Conservation (phyloP, 1,140 invertebrate genomes). For the Meloidogyne floridensis region DNA sequence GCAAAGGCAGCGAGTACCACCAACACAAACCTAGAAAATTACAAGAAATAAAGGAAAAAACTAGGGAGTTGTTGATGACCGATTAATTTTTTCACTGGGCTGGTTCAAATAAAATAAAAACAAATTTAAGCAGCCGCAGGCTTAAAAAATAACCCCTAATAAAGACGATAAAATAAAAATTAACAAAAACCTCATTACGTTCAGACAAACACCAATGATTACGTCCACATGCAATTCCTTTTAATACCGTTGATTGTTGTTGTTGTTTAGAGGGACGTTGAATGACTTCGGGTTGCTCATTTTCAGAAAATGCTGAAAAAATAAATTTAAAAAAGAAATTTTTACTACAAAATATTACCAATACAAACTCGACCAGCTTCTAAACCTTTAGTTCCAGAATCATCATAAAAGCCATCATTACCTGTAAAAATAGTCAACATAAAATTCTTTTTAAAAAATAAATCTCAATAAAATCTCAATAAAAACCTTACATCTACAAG, state of each 20-base stretch:
- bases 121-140: no score
- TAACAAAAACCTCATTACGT: slow-evolving; percentile 39
- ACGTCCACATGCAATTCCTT: slow-evolving; percentile 55
- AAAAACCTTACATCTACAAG: slow-evolving; percentile 18
- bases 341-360: slow-evolving; percentile 27
- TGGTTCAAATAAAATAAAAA: no score
- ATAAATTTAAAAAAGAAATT: not conserved
- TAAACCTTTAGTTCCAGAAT: slow-evolving; percentile 44
- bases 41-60: not conserved
- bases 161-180: no score
- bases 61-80: no score
- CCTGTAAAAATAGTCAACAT: not conserved
- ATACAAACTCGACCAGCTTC: slow-evolving; percentile 59
- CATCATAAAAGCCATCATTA: slow-evolving; percentile 57
- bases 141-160: no score
- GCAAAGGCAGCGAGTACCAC: slow-evolving; percentile 55
- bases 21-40: slow-evolving; percentile 51
- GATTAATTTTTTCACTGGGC: no score
- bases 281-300: not conserved
- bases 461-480: no score
- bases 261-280: not conserved
- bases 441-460: no score
- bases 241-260: slow-evolving; percentile 10
- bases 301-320: not conserved
- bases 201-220: slow-evolving; percentile 46